Percentiles rank a stretch among this genome's conserved stretches.
phyloP scores from a whole-genome alignment of 2,113 vertebrate genomes.

The Elachura formosa region DNA sequence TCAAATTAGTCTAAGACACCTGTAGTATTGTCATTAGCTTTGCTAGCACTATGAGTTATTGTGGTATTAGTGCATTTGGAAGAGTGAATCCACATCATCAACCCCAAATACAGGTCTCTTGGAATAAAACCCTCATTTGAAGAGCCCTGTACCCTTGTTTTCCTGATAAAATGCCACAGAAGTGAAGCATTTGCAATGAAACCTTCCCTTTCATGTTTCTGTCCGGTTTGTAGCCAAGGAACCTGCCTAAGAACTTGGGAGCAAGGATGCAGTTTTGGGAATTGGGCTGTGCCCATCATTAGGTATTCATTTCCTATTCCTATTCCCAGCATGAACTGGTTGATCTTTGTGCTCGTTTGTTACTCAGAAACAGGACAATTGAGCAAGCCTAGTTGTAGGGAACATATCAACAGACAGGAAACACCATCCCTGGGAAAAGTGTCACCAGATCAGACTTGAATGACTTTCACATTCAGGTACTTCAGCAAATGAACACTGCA shows the following conservation, averaged over 20 bases:
- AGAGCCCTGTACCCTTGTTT: background rate
- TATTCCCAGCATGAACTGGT: background rate
- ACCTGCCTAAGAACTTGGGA: background rate
- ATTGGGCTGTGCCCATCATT: background rate
- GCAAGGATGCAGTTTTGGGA: background rate
- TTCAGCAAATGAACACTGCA: background rate
- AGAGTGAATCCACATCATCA: background rate
- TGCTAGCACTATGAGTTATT: background rate
- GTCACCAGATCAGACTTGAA: background rate
- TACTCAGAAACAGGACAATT: background rate
- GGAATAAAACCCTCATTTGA: background rate
- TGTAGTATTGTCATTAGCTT: background rate
- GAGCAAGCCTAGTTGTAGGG: background rate
- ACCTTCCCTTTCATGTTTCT: background rate
- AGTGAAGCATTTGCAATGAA: background rate
- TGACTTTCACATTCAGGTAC: background rate
- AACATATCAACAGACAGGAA: background rate
- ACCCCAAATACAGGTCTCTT: background rate
- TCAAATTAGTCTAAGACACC: background rate
- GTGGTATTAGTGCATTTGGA: background rate
- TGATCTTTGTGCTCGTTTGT: background rate
- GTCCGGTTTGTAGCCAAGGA: background rate
- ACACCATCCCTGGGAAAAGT: background rate
- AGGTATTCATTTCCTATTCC: background rate
- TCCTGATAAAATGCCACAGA: background rate